These are phyloP conservation scores for Andrena flavipes DNA, from an alignment of 2,888 invertebrate genomes.

Conservation along the genomic window DNA sequence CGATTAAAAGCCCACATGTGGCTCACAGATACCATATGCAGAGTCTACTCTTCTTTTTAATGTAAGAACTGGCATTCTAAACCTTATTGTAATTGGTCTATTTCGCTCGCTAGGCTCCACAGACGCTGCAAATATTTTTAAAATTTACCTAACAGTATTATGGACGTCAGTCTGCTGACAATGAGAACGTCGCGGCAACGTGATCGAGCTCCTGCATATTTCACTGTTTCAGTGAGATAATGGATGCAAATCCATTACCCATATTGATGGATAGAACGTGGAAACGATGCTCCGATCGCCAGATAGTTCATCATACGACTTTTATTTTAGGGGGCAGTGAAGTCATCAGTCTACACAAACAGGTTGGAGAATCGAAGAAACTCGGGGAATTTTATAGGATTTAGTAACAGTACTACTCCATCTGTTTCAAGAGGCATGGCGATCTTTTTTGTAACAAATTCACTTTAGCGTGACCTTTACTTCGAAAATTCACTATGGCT, in stretches of 20 bases:
- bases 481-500: too few species aligned
- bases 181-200: neutral
- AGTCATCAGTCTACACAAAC: neutral
- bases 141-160: neutral
- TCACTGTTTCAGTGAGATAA: conserved; percentile 4
- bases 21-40: too few species aligned
- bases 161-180: neutral
- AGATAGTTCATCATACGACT: neutral
- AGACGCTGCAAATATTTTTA: neutral
- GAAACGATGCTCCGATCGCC: conserved; percentile 5
- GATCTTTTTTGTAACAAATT: neutral
- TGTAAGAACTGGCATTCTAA: too few species aligned
- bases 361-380: neutral
- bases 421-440: neutral
- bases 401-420: neutral
- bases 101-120: neutral
- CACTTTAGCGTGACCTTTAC: neutral
- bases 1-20: too few species aligned
- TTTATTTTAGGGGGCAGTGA: neutral
- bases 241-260: conserved; percentile 5
- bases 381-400: neutral
- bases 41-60: too few species aligned
- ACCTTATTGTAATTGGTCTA: neutral
- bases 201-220: neutral
- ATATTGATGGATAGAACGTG: neutral